Conservation (phyloP, 2,888 invertebrate species). For the Leucoptera coffeella region DNA sequence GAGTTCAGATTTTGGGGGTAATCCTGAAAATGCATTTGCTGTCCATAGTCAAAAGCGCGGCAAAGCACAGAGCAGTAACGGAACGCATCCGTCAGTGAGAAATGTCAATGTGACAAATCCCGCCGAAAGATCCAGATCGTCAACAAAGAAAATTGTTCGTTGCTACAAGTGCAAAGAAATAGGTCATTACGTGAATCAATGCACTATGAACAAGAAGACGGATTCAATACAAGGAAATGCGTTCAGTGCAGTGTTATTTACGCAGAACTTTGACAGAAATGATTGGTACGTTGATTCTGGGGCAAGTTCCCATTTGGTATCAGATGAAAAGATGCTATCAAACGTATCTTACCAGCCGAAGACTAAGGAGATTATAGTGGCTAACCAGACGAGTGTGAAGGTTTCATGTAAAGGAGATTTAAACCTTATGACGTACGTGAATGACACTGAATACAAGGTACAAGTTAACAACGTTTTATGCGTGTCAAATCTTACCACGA, state of each 20-base stretch:
- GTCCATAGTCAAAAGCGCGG: too few relatives aligned
- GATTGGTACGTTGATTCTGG: conserved; percentile 8
- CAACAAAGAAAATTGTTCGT: conserved; percentile 4
- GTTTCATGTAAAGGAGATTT: conserved; percentile 6
- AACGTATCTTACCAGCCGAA: conserved; percentile 2
- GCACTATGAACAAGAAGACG: conserved; percentile 3
- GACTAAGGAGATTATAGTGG: conserved; percentile 6
- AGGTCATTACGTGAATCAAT: conserved; percentile 5
- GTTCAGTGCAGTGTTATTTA: conserved; percentile 7
- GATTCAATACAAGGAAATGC: conserved; percentile 5
- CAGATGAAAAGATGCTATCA: conserved; percentile 4
- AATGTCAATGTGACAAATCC: conserved; percentile 2
- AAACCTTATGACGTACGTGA: conserved; percentile 4
- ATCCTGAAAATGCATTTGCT: too few relatives aligned
- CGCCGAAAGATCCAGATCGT: not conserved
- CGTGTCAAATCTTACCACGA: too few relatives aligned
- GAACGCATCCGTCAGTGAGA: conserved; percentile 1
- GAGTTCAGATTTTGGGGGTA: conserved; percentile 1
- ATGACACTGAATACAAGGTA: too few relatives aligned
- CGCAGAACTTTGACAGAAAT: conserved; percentile 4
- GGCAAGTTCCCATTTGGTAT: conserved; percentile 7
- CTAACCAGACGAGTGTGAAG: conserved; percentile 3
- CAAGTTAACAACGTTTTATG: too few relatives aligned
- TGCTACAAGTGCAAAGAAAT: conserved; percentile 7
- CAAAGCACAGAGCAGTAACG: not conserved